Base-by-base conservation (phyloP, 2,888 invertebrate species). In the Octonoba sinensis region DNA sequence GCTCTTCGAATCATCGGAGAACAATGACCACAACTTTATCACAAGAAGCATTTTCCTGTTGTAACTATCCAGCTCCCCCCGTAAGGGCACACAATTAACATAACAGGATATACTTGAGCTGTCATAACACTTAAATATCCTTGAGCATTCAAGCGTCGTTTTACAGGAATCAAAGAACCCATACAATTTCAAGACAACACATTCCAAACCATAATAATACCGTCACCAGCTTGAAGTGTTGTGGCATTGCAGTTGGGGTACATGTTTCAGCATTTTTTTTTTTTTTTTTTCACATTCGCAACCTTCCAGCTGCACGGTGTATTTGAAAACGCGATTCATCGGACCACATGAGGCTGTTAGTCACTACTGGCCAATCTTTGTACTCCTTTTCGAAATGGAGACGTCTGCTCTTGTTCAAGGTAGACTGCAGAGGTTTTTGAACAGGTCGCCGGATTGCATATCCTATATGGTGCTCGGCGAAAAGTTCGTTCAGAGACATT, bases 401-500 rank as follows among this genome's bases (percentile, higher is more conserved):
- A 47, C 47, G 15, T 47, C 12, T 47, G 47, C 11, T 47, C 47
- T 47, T 47, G 47, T 47, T 47, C 15, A 47, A 47, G 47, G 47
- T 47, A 47, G 47, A 47, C 47, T 11, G 47, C 15, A 47, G 47
- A 47, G 47, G 47, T 47, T 47, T 47, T 47, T 15, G 47, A 47
- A 47, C 47, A 47, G 47, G 47, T 47, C 47, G 11, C 15, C 47
- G 47, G 11, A 11, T 47, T 47, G 12, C 47, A 47, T 47, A 47
- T 47, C 47, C 47, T 47, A 47, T 47, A 47, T 15, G 47, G 47
- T 47, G 47, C 15, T 12, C 47, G 12, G 69, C 54, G 51, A 13
- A 51, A 15, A 56, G 51, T 69, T 51, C 4, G 51, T 69, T 69
- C 54, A 69, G 69, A 69, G 18, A 1, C 20, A 1, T 16, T 69